Percentiles rank a stretch among this genome's conserved stretches.
These are phyloP conservation scores for Clarias platycephalus DNA, from an alignment of 2,797 vertebrate genomes.

Conservation along the genomic window DNA sequence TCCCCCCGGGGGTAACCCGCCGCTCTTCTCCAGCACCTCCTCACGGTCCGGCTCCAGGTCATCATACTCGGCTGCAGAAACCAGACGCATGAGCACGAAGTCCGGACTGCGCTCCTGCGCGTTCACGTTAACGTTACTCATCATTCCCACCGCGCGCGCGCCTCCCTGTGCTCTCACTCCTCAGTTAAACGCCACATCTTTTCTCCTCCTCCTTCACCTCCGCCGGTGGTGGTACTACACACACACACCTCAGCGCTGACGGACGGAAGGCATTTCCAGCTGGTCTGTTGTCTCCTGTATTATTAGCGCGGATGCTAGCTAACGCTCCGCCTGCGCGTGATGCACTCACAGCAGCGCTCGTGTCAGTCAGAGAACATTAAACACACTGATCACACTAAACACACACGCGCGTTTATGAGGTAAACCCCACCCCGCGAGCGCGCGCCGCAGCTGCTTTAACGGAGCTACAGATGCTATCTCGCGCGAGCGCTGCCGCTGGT, in stretches of 20 bases:
- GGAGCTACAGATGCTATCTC: background rate
- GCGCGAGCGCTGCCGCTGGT: background rate
- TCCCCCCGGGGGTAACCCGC: background rate
- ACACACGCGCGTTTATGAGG: too few species aligned
- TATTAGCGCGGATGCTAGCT: slow-evolving; percentile 22
- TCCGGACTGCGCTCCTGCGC: slow-evolving; percentile 79
- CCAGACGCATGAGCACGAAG: slow-evolving; percentile 81
- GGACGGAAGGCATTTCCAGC: slow-evolving; percentile 2
- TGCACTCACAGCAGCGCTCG: background rate
- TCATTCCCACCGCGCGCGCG: background rate
- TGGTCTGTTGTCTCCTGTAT: background rate
- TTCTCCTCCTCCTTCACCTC: background rate
- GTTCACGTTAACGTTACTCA: slow-evolving; percentile 72
- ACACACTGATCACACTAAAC: background rate
- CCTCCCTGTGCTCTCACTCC: background rate
- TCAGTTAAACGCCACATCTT: background rate
- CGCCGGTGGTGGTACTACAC: background rate
- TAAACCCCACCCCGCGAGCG: background rate
- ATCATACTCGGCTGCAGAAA: slow-evolving; percentile 78
- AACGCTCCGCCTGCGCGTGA: background rate
- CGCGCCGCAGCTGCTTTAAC: background rate
- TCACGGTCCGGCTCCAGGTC: slow-evolving; percentile 68
- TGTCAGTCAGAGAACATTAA: background rate
- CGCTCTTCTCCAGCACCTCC: slow-evolving; percentile 62
- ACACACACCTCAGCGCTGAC: background rate